phyloP scores from a whole-genome alignment of 2,888 invertebrate genomes.

The Drosophila prolongata region DNA sequence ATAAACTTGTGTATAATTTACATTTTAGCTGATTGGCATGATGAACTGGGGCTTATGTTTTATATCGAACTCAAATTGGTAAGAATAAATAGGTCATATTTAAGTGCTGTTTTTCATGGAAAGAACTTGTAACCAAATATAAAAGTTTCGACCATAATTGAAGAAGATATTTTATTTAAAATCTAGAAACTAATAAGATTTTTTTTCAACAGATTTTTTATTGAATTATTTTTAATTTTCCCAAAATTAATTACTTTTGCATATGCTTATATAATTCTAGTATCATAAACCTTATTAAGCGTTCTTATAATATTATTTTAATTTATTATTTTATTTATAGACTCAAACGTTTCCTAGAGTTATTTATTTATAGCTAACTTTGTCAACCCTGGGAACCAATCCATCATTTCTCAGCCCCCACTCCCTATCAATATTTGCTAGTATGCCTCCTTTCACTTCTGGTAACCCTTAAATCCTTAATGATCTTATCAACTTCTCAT shows the following conservation, averaged over 20 bases:
- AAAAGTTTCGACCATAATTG: no score
- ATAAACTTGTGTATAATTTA: constrained; percentile 9
- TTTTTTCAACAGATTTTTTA: not conserved
- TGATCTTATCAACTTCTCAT: constrained; percentile 39
- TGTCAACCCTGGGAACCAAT: constrained; percentile 29
- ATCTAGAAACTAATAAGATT: no score
- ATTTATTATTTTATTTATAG: not conserved
- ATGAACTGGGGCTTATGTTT: not conserved
- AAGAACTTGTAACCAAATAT: no score
- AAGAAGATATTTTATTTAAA: no score
- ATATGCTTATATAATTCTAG: not conserved
- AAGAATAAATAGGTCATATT: not conserved
- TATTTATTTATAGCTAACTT: not conserved
- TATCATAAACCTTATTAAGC: not conserved
- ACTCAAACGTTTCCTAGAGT: no score
- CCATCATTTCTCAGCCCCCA: constrained; percentile 9
- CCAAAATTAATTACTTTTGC: not conserved
- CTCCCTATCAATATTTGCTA: not conserved
- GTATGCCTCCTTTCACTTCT: constrained; percentile 2
- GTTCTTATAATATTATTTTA: not conserved
- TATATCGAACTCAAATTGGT: not conserved
- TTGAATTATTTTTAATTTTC: not conserved
- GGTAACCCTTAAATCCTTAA: constrained; percentile 35
- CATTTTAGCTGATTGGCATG: not conserved
- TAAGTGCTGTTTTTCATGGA: no score